Evolutionary conservation across 2,113 vertebrate genomes (phyloP).

Genomic region (Phoxinus phoxinus): DNA sequence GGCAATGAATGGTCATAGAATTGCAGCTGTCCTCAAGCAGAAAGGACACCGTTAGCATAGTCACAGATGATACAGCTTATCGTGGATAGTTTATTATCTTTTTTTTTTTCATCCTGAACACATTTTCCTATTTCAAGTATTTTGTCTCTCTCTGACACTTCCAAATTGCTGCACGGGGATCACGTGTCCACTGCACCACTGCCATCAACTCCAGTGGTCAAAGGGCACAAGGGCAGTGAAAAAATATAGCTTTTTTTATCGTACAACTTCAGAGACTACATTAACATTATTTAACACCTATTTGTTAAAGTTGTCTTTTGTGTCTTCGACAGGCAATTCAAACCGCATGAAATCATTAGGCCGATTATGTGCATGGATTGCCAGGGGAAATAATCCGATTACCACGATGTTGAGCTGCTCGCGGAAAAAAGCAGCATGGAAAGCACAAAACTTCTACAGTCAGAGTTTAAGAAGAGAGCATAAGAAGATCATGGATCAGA

Average conservation of each 20-base stretch:
- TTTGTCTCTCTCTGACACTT: neutral
- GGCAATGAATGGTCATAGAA: neutral
- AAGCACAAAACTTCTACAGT: neutral
- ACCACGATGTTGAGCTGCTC: slow-evolving; percentile 19
- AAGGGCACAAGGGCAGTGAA: neutral
- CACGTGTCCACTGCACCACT: neutral
- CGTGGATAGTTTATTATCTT: neutral
- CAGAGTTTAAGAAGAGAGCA: neutral
- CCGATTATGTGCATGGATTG: slow-evolving; percentile 37
- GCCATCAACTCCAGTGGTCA: neutral
- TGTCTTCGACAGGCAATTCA: slow-evolving; percentile 2
- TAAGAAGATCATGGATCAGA: neutral
- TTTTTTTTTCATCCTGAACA: neutral
- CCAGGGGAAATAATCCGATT: slow-evolving; percentile 39
- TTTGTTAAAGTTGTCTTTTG: slow-evolving; percentile 40
- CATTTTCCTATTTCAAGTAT: neutral
- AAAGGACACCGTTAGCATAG: too few relatives aligned
- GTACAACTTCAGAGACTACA: too few relatives aligned
- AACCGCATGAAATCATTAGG: slow-evolving; percentile 19
- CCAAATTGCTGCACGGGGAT: neutral
- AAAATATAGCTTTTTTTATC: too few relatives aligned
- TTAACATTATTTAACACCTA: slow-evolving; percentile 34
- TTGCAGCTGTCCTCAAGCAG: neutral
- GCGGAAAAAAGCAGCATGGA: neutral
- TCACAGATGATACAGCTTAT: neutral